A percentile compares a stretch with the other conserved stretches of the same genome.
Evolutionary conservation across 2,113 vertebrate genomes (phyloP).

Genomic region (Connochaetes taurinus): DNA sequence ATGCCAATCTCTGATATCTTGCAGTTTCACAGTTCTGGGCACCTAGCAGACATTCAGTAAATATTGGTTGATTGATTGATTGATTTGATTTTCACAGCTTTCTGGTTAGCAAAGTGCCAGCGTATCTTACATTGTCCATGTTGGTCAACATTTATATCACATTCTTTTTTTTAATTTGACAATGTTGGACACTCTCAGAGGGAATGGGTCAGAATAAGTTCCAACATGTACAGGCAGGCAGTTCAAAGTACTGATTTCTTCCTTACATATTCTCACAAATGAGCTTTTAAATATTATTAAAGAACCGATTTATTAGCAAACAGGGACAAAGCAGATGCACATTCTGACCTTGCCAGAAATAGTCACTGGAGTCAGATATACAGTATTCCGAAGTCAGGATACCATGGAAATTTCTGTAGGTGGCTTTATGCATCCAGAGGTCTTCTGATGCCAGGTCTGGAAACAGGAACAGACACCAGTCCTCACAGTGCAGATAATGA

Average conservation of each 20-base stretch:
- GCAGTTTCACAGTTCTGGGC: neutral
- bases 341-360: neutral
- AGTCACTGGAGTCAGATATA: neutral
- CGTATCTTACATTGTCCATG: neutral
- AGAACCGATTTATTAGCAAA: neutral
- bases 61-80: neutral
- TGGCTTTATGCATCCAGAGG: neutral
- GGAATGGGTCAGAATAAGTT: neutral
- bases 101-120: neutral
- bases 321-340: neutral
- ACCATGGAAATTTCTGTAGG: neutral
- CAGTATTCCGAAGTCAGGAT: neutral
- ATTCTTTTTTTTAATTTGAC: neutral
- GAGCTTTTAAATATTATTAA: neutral
- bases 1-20: neutral
- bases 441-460: neutral
- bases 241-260: neutral
- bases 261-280: neutral
- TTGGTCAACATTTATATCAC: neutral
- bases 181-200: neutral
- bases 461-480: too few species aligned
- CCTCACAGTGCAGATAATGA: neutral
- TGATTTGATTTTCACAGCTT: neutral
- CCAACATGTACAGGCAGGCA: neutral
- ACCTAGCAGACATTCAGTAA: neutral